Evolutionary conservation across 1,140 invertebrate genomes (phyloP).

Genomic region (Mercenaria mercenaria): DNA sequence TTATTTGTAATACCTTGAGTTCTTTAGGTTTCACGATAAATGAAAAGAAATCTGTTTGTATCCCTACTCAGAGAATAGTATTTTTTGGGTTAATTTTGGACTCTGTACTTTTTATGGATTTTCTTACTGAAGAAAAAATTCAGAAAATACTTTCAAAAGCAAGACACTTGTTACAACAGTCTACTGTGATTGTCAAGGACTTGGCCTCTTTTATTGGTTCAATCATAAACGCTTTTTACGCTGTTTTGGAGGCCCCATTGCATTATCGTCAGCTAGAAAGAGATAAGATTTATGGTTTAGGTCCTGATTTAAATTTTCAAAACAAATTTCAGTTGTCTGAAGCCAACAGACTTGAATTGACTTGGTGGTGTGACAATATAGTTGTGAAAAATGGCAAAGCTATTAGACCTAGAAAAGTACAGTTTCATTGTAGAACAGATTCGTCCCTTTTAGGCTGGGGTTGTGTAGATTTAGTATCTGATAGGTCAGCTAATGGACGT

Average conservation of each 20-base stretch:
- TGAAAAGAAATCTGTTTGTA: constrained; percentile 12
- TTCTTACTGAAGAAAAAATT: constrained; percentile 18
- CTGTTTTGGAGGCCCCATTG: constrained; percentile 24
- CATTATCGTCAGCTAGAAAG: background rate
- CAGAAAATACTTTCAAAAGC: constrained; percentile 16
- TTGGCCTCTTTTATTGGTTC: constrained; percentile 25
- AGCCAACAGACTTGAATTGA: background rate
- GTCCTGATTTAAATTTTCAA: background rate
- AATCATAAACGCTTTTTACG: constrained; percentile 26
- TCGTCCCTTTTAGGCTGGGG: constrained; percentile 2
- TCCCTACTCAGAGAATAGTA: constrained; percentile 24
- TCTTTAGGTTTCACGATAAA: constrained; percentile 29
- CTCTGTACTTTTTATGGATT: constrained; percentile 25
- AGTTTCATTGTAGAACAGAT: background rate
- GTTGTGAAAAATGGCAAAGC: constrained; percentile 10
- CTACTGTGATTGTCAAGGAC: background rate
- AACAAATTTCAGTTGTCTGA: background rate
- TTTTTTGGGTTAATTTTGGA: constrained; percentile 50
- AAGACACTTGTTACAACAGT: background rate
- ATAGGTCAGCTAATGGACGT: background rate
- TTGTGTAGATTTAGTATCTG: background rate
- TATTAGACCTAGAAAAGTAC: background rate
- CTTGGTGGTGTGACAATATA: constrained; percentile 27
- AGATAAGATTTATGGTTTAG: constrained; percentile 20
- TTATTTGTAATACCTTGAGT: background rate